Evolutionary conservation across 2,113 vertebrate species (phyloP).

Genomic region (Smithornis capensis): DNA sequence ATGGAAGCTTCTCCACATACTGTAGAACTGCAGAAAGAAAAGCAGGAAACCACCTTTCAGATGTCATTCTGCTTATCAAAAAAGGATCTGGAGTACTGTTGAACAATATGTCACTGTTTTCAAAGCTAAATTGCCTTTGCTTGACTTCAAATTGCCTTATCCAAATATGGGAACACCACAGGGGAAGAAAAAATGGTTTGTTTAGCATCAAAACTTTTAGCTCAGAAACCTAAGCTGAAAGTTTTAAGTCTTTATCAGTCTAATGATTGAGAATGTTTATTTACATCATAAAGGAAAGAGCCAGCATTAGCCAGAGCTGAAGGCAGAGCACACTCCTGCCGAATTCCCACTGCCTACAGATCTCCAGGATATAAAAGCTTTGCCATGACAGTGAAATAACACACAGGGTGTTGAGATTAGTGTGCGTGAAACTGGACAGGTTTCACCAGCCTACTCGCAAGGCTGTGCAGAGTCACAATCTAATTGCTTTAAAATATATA

Average conservation of each 20-base stretch:
- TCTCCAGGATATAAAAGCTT: not conserved
- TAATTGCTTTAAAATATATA: not conserved
- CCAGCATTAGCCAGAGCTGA: not conserved
- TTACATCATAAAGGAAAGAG: rapidly evolving
- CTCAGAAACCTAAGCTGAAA: not conserved
- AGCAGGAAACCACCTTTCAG: not conserved
- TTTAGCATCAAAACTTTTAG: not conserved
- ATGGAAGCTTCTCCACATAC: not conserved
- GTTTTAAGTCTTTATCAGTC: not conserved
- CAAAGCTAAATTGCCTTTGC: not conserved
- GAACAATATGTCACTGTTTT: not conserved
- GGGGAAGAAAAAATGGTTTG: not conserved
- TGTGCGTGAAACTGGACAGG: not conserved
- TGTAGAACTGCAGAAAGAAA: not conserved
- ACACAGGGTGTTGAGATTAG: not conserved
- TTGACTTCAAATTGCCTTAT: not conserved
- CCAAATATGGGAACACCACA: not conserved
- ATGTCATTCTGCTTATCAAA: not conserved
- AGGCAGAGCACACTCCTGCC: not conserved
- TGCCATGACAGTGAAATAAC: not conserved
- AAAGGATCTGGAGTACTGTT: not conserved
- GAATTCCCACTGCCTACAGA: rapidly evolving
- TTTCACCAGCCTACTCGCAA: not conserved
- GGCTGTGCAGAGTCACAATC: not conserved
- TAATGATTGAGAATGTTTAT: not conserved